Base-by-base conservation (phyloP, 2,888 invertebrate species). In the Teleiodes luculella region DNA sequence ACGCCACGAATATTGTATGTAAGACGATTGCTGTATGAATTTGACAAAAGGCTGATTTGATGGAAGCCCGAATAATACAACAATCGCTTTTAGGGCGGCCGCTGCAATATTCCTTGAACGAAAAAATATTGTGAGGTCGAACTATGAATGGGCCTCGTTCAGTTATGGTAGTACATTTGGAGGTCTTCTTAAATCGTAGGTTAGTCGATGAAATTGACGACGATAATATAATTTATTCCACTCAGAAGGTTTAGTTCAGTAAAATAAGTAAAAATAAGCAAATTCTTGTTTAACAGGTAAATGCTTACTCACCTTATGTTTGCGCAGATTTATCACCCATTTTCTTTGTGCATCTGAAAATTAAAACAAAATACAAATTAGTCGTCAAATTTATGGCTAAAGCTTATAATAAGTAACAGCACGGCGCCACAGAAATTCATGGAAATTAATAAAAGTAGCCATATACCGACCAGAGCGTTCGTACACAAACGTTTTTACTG, bases 331-430 rank as follows among this genome's bases (percentile, higher is more conserved):
- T 49, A 39, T 80, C 68, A 81, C 68, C 80, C 80, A 59, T 66
- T 70, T 61, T 80, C 82, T 63, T 75, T 74, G 59, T 72, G 63
- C 54, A 80, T 69, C 84, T 84, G 83, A 47, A 83, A n/a, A 82
- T 67, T 74, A 78, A 54, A 57, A 58, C 53, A 64, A 60, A 54
- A 2, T 51, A 16, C 13, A 37, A 28, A 49, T 37, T 37, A 49
- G 36, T 48, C n/a, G 2, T n/a, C 16, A 20, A 14, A n/a, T 48
- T 35, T 20, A 35, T 35, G 35, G 20, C 31, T 16, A 48, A 20
- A 31, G 35, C n/a, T 48, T 35, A 5, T 5, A n/a, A 11, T 8
- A 33, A 35, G 28, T 20, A 49, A 49, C 49, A 49, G 37, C 37
- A 49, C 13, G 49, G 49, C 49, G 37, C 49, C 49, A 28, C 49